These are phyloP conservation scores for Rhabdomys dilectus DNA, from an alignment of 2,113 vertebrate genomes.

Conservation along the genomic window DNA sequence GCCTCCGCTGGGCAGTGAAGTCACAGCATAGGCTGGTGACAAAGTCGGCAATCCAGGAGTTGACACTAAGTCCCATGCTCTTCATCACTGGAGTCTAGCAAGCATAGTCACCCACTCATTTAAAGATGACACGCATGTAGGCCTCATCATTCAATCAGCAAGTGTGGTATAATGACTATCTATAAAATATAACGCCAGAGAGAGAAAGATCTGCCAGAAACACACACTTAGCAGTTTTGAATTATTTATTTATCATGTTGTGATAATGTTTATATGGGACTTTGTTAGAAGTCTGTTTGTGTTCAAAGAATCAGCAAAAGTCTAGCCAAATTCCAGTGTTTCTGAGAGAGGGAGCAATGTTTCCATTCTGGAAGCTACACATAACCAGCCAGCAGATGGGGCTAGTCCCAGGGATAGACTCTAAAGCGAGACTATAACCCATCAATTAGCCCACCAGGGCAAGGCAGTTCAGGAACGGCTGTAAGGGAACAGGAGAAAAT, in stretches of 20 bases:
- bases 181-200: background rate
- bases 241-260: background rate
- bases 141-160: background rate
- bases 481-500: background rate
- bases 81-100: background rate
- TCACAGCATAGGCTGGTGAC: background rate
- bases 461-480: background rate
- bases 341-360: background rate
- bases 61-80: background rate
- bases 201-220: background rate
- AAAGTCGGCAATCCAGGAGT: background rate
- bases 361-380: background rate
- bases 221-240: background rate
- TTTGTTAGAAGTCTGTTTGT: background rate
- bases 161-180: background rate
- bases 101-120: background rate
- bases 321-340: constrained; percentile 10
- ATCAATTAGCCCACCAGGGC: background rate
- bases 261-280: background rate
- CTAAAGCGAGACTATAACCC: background rate
- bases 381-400: background rate
- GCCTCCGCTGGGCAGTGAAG: background rate
- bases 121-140: background rate
- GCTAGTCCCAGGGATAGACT: background rate
- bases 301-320: background rate